Conservation (phyloP, 2,797 vertebrate genomes). For the Sebastes oblongus region DNA sequence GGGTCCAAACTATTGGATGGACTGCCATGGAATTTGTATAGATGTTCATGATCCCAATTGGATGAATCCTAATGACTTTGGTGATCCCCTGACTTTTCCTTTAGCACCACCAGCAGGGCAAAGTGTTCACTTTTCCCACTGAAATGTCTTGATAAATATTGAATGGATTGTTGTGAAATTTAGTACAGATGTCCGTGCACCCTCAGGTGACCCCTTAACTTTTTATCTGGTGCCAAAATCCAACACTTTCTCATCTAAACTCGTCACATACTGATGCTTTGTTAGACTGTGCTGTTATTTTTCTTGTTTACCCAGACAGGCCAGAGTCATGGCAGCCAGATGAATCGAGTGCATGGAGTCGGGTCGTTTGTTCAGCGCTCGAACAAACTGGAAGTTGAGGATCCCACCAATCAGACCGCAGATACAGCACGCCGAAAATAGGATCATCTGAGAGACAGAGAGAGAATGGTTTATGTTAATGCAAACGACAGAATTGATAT, state of each 20-base stretch:
- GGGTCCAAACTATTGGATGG: background rate
- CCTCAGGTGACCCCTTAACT: background rate
- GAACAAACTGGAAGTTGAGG: slow-evolving; percentile 98
- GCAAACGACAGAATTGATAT: slow-evolving; percentile 12
- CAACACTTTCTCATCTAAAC: no score
- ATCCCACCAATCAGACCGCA: slow-evolving; percentile 98
- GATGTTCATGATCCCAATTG: background rate
- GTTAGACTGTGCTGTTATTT: background rate
- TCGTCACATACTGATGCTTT: no score
- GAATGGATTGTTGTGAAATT: background rate
- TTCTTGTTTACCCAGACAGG: slow-evolving; percentile 86
- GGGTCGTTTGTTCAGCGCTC: slow-evolving; percentile 90
- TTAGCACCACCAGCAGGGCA: background rate
- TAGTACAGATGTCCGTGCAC: background rate
- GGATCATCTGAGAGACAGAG: slow-evolving; percentile 89
- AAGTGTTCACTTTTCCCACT: background rate
- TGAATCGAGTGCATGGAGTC: slow-evolving; percentile 89
- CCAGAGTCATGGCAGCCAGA: slow-evolving; percentile 93
- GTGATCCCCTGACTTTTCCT: background rate
- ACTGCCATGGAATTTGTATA: background rate
- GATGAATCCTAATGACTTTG: background rate
- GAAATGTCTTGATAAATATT: background rate
- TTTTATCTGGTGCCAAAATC: no score
- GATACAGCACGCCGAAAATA: slow-evolving; percentile 98
- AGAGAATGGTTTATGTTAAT: background rate